Evolutionary conservation across 2,888 invertebrate genomes (phyloP).

Genomic region (Calephelis perditalis): DNA sequence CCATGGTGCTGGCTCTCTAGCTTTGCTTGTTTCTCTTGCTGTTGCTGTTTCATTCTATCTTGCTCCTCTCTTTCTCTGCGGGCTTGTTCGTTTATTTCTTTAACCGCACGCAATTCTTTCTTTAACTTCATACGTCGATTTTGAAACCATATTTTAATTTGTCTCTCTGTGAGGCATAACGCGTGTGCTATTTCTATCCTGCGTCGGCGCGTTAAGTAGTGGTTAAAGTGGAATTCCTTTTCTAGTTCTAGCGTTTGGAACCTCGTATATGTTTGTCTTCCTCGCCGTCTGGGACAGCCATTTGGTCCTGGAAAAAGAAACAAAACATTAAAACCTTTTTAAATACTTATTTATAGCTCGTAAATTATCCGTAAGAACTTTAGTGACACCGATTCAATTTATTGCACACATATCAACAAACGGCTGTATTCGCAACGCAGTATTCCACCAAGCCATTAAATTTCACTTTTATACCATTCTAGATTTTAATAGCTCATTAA

Average conservation of each 20-base stretch:
- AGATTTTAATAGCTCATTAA: slow-evolving; percentile 75
- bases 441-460: slow-evolving; percentile 64
- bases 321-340: slow-evolving; percentile 31
- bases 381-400: slow-evolving; percentile 49
- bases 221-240: slow-evolving; percentile 99
- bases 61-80: slow-evolving; percentile 94
- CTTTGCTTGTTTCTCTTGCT: slow-evolving; percentile 91
- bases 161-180: slow-evolving; percentile 95
- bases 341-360: slow-evolving; percentile 20
- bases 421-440: slow-evolving; percentile 45
- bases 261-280: slow-evolving; percentile 97
- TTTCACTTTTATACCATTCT: slow-evolving; percentile 74
- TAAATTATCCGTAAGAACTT: slow-evolving; percentile 24
- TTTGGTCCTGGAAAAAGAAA: slow-evolving; percentile 90
- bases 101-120: slow-evolving; percentile 95
- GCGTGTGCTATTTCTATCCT: slow-evolving; percentile 98
- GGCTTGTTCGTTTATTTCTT: slow-evolving; percentile 96
- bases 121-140: slow-evolving; percentile 98
- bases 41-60: slow-evolving; percentile 93
- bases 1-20: slow-evolving; percentile 85
- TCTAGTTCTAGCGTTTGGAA: slow-evolving; percentile 98
- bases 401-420: slow-evolving; percentile 62
- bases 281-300: slow-evolving; percentile 95
- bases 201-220: slow-evolving; percentile 96
- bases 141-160: slow-evolving; percentile 98